A percentile compares a stretch with the other conserved stretches of the same genome.
phyloP scores from a whole-genome alignment of 1,140 invertebrate genomes.

The Riptortus pedestris region DNA sequence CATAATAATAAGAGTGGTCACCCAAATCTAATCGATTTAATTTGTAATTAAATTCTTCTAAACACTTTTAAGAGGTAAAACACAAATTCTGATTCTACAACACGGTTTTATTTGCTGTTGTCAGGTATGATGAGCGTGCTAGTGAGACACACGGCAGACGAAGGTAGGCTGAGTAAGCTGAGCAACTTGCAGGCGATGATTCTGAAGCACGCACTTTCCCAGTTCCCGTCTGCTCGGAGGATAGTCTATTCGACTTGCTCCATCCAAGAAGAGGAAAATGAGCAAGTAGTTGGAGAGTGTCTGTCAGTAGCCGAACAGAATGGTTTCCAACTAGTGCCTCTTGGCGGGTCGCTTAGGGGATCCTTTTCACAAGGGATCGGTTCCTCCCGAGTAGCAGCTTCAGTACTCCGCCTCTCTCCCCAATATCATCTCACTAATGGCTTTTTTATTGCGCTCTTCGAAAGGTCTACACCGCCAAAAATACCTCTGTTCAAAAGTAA shows the following conservation, averaged over 20 bases:
- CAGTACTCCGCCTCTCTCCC: background rate
- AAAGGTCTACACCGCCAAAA: background rate
- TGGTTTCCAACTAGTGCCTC: background rate
- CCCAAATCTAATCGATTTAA: no score
- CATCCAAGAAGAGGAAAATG: constrained; percentile 80
- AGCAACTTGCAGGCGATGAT: constrained; percentile 75
- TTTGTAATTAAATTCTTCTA: no score
- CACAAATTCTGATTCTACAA: no score
- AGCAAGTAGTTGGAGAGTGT: constrained; percentile 62
- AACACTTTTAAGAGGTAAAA: no score
- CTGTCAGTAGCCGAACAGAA: constrained; percentile 40
- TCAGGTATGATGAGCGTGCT: background rate
- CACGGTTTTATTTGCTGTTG: no score
- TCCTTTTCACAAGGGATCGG: background rate
- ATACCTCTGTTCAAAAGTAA: no score
- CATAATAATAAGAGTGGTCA: no score
- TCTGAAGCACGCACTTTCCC: constrained; percentile 68
- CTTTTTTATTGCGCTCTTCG: constrained; percentile 7
- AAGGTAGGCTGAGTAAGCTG: constrained; percentile 52
- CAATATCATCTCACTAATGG: background rate
- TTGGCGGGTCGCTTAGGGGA: background rate
- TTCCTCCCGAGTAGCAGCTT: background rate
- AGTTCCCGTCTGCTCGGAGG: constrained; percentile 69
- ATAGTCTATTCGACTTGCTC: constrained; percentile 96
- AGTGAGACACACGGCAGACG: constrained; percentile 11